Evolutionary conservation across 2,888 invertebrate species (phyloP), one percentile per base, ranked within the genome.

Genomic region (Archaeoteleia sp.): DNA sequence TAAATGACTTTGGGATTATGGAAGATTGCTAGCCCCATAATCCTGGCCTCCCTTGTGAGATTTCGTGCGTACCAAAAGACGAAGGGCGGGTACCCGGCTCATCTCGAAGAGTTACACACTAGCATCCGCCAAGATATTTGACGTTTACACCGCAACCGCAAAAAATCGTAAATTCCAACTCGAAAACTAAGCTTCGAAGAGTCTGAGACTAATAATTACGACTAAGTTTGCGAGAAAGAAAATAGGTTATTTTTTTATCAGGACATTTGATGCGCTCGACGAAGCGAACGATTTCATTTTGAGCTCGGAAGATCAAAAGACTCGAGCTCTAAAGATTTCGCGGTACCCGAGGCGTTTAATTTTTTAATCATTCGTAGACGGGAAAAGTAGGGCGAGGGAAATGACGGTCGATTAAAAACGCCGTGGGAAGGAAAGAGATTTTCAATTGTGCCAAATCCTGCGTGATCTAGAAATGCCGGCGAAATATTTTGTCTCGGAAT

Each of bases 311-410:
- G 73, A 73, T 73, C 73, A 73, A 73, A 73, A 67, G 70, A 62
- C 55, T 30, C 20, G 23, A 29, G 10, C 32, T 34, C 40, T n/a
- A 60, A 62, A 48, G 48, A 60, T 39, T 57, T 55, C 45, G 20
- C 14, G 14, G 29, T 42, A 67, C 69, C 63, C 65, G 71, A 70
- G 75, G 74, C 76, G 74, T 73, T 75, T 77, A 74, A 77, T 76
- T 77, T 76, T 78, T 76, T 74, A 78, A 77, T 78, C 76, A 76
- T 77, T 76, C 60, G 63, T 55, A 69, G 69, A 62, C 70, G 53
- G 14, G 34, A 14, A 27, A 60, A 55, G 43, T 55, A 29, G 55
- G 14, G 62, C 53, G 40, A 25, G 67, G n/a, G 14, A 51, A 55
- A 40, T 20, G 51, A 58, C 37, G 55, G 45, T 53, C 46, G 48